phyloP scores from a whole-genome alignment of 2,113 vertebrate species.

The Pygoscelis adeliae region DNA sequence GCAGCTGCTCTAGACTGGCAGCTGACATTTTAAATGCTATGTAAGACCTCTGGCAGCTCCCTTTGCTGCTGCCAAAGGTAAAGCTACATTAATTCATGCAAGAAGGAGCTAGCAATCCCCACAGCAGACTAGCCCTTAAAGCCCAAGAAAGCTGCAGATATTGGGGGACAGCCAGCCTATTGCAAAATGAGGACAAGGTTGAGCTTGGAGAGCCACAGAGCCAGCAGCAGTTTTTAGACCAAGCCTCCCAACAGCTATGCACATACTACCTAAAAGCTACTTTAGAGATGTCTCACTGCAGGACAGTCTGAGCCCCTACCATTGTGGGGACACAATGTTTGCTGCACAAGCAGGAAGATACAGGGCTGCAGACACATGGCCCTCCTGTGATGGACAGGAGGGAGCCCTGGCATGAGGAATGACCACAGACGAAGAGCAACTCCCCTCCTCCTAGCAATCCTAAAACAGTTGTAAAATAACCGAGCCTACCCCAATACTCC shows the following conservation, averaged over 20 bases:
- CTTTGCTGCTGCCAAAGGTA: slow-evolving; percentile 26
- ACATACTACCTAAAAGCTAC: background rate
- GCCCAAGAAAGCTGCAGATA: background rate
- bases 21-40: slow-evolving; percentile 50
- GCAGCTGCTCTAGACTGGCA: background rate
- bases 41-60: slow-evolving; percentile 1
- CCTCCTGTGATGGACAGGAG: background rate
- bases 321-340: background rate
- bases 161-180: background rate
- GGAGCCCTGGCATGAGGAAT: background rate
- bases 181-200: background rate
- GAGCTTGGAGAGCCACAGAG: background rate
- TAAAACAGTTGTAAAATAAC: background rate
- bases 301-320: background rate
- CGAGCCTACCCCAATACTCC: background rate
- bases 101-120: background rate
- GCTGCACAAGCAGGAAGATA: background rate
- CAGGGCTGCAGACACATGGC: background rate
- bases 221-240: background rate
- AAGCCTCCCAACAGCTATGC: background rate
- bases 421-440: background rate
- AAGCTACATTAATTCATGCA: background rate
- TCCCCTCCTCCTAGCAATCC: accelerated
- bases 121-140: background rate
- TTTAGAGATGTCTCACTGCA: background rate